Conservation (phyloP, 2,113 vertebrate species). For the Sula dactylatra region DNA sequence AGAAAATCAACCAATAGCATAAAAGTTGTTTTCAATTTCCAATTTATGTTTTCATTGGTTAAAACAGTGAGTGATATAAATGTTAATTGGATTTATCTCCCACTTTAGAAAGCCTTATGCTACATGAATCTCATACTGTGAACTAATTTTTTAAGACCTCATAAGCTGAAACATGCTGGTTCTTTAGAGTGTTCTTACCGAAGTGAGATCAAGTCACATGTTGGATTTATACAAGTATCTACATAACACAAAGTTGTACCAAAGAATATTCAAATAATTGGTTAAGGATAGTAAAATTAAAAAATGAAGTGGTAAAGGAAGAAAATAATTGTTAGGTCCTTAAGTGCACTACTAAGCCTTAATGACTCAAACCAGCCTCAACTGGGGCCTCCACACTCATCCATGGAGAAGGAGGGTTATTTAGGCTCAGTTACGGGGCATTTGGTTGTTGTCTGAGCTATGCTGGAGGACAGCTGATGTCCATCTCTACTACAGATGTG, state of each 20-base stretch:
- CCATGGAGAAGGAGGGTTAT: background rate
- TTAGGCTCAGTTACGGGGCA: accelerated
- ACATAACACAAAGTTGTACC: background rate
- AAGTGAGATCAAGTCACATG: background rate
- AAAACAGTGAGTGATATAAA: background rate
- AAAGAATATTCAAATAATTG: background rate
- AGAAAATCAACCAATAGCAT: background rate
- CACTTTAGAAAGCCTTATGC: background rate
- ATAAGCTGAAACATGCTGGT: background rate
- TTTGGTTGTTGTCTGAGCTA: background rate
- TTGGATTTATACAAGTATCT: background rate
- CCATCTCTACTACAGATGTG: background rate
- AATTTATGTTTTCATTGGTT: conserved; percentile 1
- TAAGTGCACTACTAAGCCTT: background rate
- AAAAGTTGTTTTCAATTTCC: background rate
- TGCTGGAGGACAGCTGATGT: background rate
- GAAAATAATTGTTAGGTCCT: background rate
- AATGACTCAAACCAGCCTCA: background rate
- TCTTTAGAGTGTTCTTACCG: background rate
- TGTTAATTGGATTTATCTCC: background rate
- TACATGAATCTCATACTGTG: background rate
- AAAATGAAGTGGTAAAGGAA: background rate
- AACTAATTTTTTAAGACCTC: background rate
- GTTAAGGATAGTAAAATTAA: background rate
- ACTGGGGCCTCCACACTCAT: accelerated